A percentile compares a stretch with the other conserved stretches of the same genome.
These are phyloP conservation scores for Volucella inanis DNA, from an alignment of 2,888 invertebrate genomes.

Conservation along the genomic window DNA sequence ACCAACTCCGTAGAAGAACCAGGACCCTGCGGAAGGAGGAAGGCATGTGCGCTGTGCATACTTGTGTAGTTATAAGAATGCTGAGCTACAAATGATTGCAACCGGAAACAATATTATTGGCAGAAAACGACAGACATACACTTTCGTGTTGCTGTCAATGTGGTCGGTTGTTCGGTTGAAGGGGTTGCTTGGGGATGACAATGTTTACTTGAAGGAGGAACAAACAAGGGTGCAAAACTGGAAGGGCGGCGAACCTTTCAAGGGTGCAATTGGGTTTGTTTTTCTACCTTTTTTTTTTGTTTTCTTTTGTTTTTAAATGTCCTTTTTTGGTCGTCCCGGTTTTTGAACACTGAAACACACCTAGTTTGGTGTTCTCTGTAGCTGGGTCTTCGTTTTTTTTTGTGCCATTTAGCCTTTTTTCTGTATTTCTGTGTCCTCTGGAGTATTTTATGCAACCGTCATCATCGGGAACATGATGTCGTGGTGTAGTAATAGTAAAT, in stretches of 20 bases:
- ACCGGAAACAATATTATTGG: constrained; percentile 72
- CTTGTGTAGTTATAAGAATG: background rate
- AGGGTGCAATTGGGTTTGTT: constrained; percentile 72
- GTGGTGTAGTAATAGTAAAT: constrained; percentile 46
- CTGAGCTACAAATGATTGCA: constrained; percentile 52
- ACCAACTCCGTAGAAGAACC: background rate
- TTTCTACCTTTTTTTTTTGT: constrained; percentile 36
- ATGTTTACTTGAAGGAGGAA: constrained; percentile 41
- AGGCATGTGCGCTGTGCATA: background rate
- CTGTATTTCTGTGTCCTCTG: constrained; percentile 52
- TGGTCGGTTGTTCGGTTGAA: constrained; percentile 29
- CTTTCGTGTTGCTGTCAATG: constrained; percentile 61
- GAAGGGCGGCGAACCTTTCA: constrained; percentile 38
- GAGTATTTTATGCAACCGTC: constrained; percentile 69
- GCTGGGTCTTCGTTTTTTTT: constrained; percentile 26
- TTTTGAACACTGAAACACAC: constrained; percentile 68
- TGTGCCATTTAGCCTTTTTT: constrained; percentile 56
- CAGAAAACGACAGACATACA: constrained; percentile 53
- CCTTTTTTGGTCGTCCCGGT: constrained; percentile 38
- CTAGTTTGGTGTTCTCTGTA: constrained; percentile 55
- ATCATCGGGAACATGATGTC: constrained; percentile 66
- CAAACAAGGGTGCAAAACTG: constrained; percentile 49
- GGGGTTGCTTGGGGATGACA: background rate
- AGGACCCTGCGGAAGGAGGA: constrained; percentile 2
- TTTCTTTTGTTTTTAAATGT: constrained; percentile 32